phyloP scores from a whole-genome alignment of 2,113 vertebrate genomes.

The Corythornis cristatus region DNA sequence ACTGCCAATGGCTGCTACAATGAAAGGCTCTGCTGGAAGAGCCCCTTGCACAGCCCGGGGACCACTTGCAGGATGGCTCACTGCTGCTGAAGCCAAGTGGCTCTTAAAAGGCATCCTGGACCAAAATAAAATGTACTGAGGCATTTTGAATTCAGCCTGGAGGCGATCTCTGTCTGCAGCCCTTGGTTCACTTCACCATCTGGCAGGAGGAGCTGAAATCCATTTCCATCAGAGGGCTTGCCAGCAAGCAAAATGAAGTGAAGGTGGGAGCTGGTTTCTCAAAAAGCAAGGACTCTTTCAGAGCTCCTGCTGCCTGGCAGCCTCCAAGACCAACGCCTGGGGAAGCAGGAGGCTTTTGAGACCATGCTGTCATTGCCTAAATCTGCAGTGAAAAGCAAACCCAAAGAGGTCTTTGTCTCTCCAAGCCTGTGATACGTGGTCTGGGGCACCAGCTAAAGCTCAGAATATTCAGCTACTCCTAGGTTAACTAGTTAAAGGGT shows the following conservation, averaged over 20 bases:
- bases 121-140: conserved; percentile 56
- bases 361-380: neutral
- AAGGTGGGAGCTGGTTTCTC: conserved; percentile 43
- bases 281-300: neutral
- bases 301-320: conserved; percentile 2
- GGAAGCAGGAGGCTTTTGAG: neutral
- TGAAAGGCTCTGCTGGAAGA: neutral
- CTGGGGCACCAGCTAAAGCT: neutral
- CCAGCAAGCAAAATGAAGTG: neutral
- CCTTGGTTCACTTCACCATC: conserved; percentile 51
- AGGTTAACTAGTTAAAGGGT: neutral
- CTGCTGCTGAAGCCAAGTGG: neutral
- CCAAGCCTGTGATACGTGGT: accelerated
- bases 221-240: conserved; percentile 45
- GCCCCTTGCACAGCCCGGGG: neutral
- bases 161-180: conserved; percentile 46
- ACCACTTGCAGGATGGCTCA: neutral
- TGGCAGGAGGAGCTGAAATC: conserved; percentile 61
- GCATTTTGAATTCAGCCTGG: conserved; percentile 51
- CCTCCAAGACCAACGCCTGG: neutral
- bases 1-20: neutral
- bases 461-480: neutral
- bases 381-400: neutral
- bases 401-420: neutral
- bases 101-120: neutral